Percentiles rank a stretch among this genome's conserved stretches.
Evolutionary conservation across 2,797 vertebrate genomes (phyloP).

Genomic region (Pseudotriccus pelzelni): DNA sequence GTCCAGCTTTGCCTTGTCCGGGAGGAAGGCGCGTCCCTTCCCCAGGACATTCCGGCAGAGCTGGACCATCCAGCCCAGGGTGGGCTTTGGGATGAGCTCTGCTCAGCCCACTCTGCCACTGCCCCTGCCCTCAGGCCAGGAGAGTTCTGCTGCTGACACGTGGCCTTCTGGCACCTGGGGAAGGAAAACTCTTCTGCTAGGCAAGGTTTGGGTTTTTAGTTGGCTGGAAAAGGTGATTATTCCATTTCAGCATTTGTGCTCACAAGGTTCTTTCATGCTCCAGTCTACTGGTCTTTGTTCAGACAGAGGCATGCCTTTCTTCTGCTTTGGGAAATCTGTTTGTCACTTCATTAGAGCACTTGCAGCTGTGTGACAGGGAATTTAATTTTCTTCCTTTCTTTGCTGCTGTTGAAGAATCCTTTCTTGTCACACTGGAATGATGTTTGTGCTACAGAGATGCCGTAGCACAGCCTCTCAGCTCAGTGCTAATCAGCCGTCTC

Average conservation of each 20-base stretch:
- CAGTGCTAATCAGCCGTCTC: neutral
- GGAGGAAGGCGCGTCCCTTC: neutral
- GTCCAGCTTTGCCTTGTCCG: neutral
- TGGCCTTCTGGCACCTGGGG: neutral
- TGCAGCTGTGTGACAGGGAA: conserved; percentile 4
- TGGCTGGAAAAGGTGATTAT: neutral
- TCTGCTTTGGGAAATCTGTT: neutral
- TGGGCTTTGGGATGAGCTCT: fast-evolving
- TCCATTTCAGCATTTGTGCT: neutral
- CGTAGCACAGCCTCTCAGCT: neutral
- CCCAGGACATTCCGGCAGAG: neutral
- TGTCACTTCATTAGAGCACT: conserved; percentile 2
- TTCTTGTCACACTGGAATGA: neutral
- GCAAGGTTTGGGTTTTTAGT: neutral
- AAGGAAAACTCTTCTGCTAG: fast-evolving
- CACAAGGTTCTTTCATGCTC: neutral
- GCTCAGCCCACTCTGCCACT: neutral
- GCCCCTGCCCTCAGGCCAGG: neutral
- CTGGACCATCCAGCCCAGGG: neutral
- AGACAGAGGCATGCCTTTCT: neutral
- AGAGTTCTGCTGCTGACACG: neutral
- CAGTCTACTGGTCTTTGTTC: neutral
- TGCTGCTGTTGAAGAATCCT: neutral
- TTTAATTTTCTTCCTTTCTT: conserved; percentile 4
- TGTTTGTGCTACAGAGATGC: neutral